A percentile compares a stretch with the other conserved stretches of the same genome.
phyloP scores from a whole-genome alignment of 2,113 vertebrate genomes.

The Mormoops blainvillei region DNA sequence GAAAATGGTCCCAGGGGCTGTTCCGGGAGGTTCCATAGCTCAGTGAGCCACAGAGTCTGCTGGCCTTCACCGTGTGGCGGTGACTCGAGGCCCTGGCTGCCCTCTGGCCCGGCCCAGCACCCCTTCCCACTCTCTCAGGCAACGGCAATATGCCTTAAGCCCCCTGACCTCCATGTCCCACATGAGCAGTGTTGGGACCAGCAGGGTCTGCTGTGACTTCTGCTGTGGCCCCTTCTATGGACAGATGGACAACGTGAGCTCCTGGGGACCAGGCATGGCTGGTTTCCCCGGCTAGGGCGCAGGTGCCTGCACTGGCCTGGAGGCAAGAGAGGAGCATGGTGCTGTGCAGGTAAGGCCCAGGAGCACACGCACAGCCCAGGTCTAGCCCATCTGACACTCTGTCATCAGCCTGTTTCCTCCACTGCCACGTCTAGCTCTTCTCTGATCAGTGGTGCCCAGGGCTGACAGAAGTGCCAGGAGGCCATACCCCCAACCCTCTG shows the following conservation, averaged over 20 bases:
- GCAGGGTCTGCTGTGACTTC: too few species aligned
- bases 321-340: background rate
- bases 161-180: fast-evolving
- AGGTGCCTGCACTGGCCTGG: background rate
- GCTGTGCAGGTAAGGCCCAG: fast-evolving
- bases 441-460: too few species aligned
- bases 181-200: fast-evolving
- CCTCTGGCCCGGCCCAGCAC: background rate
- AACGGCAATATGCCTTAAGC: background rate
- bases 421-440: too few species aligned
- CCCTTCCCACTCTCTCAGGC: background rate
- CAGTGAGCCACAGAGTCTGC: fast-evolving
- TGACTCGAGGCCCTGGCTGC: background rate
- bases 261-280: background rate
- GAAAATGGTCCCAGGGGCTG: background rate
- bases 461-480: background rate
- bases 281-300: fast-evolving
- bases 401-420: background rate
- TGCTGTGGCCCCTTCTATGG: background rate
- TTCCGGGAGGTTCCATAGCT: background rate
- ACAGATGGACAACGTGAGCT: background rate
- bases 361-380: fast-evolving
- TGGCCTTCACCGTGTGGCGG: fast-evolving
- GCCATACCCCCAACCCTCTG: background rate
- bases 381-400: background rate